Conservation (phyloP, 2,797 vertebrate species). For the Sebastes hubbsi region DNA sequence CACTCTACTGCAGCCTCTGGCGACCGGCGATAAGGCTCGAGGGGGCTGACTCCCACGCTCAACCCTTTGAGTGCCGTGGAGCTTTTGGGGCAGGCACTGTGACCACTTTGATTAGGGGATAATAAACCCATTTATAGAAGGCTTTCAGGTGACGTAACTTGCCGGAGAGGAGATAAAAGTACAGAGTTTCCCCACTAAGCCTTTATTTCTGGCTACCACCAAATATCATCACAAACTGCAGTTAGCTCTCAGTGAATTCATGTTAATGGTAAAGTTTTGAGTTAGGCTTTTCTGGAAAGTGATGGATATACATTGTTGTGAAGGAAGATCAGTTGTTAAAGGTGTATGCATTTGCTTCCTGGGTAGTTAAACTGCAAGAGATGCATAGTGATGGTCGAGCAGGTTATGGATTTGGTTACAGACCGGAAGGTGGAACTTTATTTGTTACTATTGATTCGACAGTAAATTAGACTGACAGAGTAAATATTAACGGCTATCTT, state of each 20-base stretch:
- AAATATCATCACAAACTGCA: slow-evolving; percentile 47
- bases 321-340: neutral
- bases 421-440: neutral
- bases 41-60: slow-evolving; percentile 44
- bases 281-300: neutral
- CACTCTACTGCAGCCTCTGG: slow-evolving; percentile 72
- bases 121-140: slow-evolving; percentile 72
- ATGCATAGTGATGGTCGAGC: neutral
- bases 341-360: neutral
- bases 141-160: slow-evolving; percentile 68
- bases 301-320: neutral
- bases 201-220: slow-evolving; percentile 35
- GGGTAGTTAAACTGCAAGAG: neutral
- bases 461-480: slow-evolving; percentile 18
- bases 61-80: slow-evolving; percentile 42
- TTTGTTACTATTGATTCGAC: slow-evolving; percentile 12
- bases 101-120: slow-evolving; percentile 75
- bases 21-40: slow-evolving; percentile 61
- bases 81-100: slow-evolving; percentile 62
- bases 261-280: neutral
- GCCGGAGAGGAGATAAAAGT: slow-evolving; percentile 49
- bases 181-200: slow-evolving; percentile 38
- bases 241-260: neutral
- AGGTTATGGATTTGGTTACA: neutral
- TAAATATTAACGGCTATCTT: slow-evolving; percentile 12